Conservation (phyloP, 2,113 vertebrate species). For the Leptosomus discolor region DNA sequence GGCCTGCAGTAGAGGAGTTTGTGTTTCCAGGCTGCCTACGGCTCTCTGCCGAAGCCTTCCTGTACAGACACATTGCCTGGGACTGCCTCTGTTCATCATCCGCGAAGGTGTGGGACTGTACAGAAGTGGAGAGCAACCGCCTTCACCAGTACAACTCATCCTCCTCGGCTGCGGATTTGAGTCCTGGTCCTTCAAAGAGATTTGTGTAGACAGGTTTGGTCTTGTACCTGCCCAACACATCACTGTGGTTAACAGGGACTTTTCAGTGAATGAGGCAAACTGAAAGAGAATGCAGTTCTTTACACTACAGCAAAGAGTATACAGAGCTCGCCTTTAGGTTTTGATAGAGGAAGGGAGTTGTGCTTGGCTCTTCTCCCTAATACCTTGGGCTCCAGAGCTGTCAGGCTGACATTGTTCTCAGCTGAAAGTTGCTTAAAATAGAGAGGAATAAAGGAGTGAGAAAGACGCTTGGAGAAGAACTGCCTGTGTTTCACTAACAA, state of each 20-base stretch:
- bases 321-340: not conserved
- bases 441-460: not conserved
- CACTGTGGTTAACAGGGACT: not conserved
- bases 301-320: not conserved
- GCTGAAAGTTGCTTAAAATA: slow-evolving; percentile 8
- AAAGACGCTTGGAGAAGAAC: not conserved
- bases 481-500: not conserved
- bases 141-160: not conserved
- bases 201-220: not conserved
- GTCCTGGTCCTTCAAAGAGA: not conserved
- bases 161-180: not conserved
- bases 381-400: not conserved
- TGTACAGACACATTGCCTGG: not conserved
- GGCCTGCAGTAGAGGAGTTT: not conserved
- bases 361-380: not conserved
- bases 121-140: not conserved
- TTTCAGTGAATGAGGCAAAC: not conserved
- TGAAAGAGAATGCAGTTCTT: not conserved
- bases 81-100: not conserved
- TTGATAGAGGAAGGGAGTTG: not conserved
- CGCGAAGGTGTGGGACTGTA: rapidly evolving
- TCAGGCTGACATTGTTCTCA: not conserved
- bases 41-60: not conserved
- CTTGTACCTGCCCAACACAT: not conserved
- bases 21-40: not conserved